Conservation (phyloP, 2,113 vertebrate species). For the Halcyon senegalensis region DNA sequence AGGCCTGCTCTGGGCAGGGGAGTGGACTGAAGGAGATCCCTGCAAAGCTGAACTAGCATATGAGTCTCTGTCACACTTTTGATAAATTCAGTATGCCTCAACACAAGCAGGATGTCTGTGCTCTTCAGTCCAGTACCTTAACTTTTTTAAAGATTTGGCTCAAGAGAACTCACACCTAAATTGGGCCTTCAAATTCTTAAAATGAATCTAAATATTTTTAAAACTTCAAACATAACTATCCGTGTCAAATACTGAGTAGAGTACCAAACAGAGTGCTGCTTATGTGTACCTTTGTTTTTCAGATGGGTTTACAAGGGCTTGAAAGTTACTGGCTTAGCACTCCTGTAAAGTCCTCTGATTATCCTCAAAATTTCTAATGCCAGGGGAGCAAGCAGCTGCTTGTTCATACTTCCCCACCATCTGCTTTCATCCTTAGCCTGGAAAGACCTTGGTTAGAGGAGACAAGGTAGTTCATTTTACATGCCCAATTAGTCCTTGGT, state of each 20-base stretch:
- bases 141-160: neutral
- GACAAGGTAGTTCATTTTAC: neutral
- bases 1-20: neutral
- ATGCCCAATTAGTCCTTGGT: neutral
- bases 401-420: neutral
- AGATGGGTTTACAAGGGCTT: neutral
- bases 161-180: neutral
- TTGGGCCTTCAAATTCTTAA: neutral
- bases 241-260: neutral
- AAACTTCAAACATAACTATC: neutral
- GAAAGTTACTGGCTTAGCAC: accelerated
- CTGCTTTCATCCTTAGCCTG: neutral
- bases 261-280: neutral
- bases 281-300: neutral
- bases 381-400: neutral
- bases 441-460: neutral
- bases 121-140: neutral
- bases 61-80: neutral
- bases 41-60: neutral
- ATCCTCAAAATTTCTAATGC: neutral
- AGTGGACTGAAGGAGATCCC: neutral
- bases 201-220: neutral
- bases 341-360: neutral
- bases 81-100: neutral
- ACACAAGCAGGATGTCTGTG: neutral